These are phyloP conservation scores for Troides oblongomaculatus DNA, from an alignment of 2,888 invertebrate species.

Conservation along the genomic window DNA sequence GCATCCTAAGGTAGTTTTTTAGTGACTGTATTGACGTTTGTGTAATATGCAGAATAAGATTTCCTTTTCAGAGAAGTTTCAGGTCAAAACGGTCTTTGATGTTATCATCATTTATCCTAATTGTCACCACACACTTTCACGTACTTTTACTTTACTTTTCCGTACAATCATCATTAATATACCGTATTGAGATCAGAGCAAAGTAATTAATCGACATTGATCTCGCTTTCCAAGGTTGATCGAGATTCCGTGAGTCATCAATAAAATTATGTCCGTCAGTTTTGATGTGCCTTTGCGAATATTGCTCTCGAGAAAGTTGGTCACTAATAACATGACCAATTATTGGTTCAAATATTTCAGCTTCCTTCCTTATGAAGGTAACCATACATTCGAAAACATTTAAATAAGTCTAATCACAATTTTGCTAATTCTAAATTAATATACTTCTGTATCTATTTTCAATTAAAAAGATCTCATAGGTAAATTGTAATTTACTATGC, in stretches of 20 bases:
- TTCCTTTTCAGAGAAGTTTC: not conserved
- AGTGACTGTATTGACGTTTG: no score
- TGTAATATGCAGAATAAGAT: not conserved
- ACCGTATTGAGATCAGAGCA: slow-evolving; percentile 46
- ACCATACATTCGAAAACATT: no score
- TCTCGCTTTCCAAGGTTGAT: slow-evolving; percentile 50
- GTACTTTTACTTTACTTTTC: slow-evolving; percentile 2
- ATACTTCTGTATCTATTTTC: no score
- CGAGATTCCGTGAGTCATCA: slow-evolving; percentile 52
- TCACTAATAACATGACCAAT: slow-evolving; percentile 12
- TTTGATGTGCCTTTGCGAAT: slow-evolving; percentile 44
- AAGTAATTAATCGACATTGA: slow-evolving; percentile 50
- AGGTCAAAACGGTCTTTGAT: not conserved
- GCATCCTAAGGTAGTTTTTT: no score
- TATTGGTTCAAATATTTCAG: slow-evolving; percentile 25
- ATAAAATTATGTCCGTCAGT: slow-evolving; percentile 52
- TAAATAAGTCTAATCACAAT: no score
- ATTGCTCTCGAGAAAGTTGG: slow-evolving; percentile 49
- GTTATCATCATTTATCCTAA: not conserved
- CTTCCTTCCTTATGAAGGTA: slow-evolving; percentile 33
- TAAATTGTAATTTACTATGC: no score
- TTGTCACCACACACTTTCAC: slow-evolving; percentile 12
- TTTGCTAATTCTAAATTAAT: no score
- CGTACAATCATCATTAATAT: slow-evolving; percentile 29
- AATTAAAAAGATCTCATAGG: no score